Percentiles rank a stretch among this genome's conserved stretches.
Conservation (phyloP, 2,113 vertebrate genomes). For the Psophia crepitans region DNA sequence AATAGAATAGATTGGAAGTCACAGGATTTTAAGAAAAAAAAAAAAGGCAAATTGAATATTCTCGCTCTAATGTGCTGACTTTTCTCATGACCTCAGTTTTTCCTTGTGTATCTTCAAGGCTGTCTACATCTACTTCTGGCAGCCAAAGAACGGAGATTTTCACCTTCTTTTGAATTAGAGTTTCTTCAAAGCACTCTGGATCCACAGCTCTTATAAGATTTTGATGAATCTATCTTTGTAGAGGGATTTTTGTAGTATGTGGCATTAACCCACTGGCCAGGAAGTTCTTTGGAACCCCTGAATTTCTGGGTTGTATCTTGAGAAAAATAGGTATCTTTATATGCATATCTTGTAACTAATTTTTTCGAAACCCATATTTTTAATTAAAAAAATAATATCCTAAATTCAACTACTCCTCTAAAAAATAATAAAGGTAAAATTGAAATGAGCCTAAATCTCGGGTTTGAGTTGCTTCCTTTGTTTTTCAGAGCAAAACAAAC, state of each 20-base stretch:
- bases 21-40: not conserved
- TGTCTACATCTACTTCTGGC: not conserved
- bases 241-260: not conserved
- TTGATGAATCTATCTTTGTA: not conserved
- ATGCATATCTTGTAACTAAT: not conserved
- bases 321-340: not conserved
- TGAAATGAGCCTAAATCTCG: not conserved
- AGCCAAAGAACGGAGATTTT: not conserved
- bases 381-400: not conserved
- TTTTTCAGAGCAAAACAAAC: constrained; percentile 78
- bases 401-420: not conserved
- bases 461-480: not conserved
- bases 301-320: not conserved
- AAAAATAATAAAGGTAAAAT: not conserved
- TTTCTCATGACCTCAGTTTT: not conserved
- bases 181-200: not conserved
- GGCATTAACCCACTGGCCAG: not conserved
- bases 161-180: not conserved
- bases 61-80: not conserved
- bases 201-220: not conserved
- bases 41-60: accelerated
- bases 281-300: not conserved
- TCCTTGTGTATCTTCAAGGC: not conserved
- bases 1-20: not conserved
- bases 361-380: not conserved